Evolutionary conservation across 2,888 invertebrate genomes (phyloP).

Genomic region (Globia sparganii): DNA sequence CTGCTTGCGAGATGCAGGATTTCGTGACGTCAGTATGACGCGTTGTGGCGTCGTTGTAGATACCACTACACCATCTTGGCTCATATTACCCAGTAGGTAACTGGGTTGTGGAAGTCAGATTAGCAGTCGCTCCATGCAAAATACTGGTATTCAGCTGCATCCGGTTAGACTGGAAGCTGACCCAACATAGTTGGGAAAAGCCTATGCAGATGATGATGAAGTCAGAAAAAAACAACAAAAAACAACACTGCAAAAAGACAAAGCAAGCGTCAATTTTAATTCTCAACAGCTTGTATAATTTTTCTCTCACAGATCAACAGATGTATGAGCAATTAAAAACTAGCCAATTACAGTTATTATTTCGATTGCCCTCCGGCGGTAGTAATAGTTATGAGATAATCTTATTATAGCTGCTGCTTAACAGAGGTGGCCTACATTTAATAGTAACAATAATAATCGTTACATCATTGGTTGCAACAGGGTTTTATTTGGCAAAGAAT

Average conservation of each 20-base stretch:
- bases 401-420: neutral
- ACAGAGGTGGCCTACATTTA: conserved; percentile 29
- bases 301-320: conserved; percentile 14
- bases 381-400: conserved; percentile 35
- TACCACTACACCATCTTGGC: too few relatives aligned
- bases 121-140: too few relatives aligned
- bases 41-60: too few relatives aligned
- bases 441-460: conserved; percentile 12
- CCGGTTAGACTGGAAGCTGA: too few relatives aligned
- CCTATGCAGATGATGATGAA: too few relatives aligned
- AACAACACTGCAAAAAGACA: neutral
- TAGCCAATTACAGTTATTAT: conserved; percentile 24
- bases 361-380: conserved; percentile 11
- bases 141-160: too few relatives aligned
- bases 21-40: too few relatives aligned
- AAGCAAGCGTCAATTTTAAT: neutral
- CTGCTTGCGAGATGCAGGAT: too few relatives aligned
- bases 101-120: too few relatives aligned
- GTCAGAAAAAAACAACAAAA: neutral
- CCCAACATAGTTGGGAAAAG: too few relatives aligned
- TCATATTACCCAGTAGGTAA: too few relatives aligned
- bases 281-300: neutral
- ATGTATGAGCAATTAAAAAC: conserved; percentile 39
- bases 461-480: conserved; percentile 27
- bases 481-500: conserved; percentile 9